These are phyloP conservation scores for Spea multiplicata DNA, from an alignment of 2,113 vertebrate genomes.

Conservation along the genomic window DNA sequence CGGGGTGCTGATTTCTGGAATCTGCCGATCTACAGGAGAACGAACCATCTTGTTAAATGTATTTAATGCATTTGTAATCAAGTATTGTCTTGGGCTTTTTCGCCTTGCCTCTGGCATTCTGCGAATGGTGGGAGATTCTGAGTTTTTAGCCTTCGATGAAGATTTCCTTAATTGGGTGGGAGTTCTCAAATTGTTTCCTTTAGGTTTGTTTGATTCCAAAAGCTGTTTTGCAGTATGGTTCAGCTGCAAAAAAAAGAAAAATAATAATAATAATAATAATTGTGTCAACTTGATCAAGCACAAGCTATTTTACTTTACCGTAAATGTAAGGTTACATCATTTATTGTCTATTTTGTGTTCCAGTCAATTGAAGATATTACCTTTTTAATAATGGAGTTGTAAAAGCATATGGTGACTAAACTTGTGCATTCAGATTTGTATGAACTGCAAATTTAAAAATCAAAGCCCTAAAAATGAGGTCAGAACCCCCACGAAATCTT, in stretches of 20 bases:
- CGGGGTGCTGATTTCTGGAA: constrained; percentile 64
- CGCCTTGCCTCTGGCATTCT: constrained; percentile 64
- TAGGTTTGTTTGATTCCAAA: constrained; percentile 70
- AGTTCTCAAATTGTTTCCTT: constrained; percentile 49
- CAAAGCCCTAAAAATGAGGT: no score
- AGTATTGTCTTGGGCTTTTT: constrained; percentile 69
- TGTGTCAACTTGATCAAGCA: no score
- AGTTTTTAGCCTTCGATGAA: constrained; percentile 55
- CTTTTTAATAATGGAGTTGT: no score
- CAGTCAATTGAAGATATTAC: no score
- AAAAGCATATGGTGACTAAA: no score
- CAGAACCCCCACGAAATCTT: no score
- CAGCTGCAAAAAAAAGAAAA: constrained; percentile 65
- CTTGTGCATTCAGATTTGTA: no score
- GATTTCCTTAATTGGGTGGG: constrained; percentile 57
- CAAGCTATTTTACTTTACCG: no score
- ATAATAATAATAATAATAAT: constrained; percentile 10
- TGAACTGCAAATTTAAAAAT: no score
- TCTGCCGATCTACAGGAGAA: constrained; percentile 55
- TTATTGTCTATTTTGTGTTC: no score
- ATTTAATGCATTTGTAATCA: constrained; percentile 70
- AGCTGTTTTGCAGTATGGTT: constrained; percentile 75
- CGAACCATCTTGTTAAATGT: constrained; percentile 71
- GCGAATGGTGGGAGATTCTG: constrained; percentile 45
- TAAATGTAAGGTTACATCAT: no score